These are phyloP conservation scores for Oreochromis tanganicae DNA, from an alignment of 2,113 vertebrate genomes.

Conservation along the genomic window DNA sequence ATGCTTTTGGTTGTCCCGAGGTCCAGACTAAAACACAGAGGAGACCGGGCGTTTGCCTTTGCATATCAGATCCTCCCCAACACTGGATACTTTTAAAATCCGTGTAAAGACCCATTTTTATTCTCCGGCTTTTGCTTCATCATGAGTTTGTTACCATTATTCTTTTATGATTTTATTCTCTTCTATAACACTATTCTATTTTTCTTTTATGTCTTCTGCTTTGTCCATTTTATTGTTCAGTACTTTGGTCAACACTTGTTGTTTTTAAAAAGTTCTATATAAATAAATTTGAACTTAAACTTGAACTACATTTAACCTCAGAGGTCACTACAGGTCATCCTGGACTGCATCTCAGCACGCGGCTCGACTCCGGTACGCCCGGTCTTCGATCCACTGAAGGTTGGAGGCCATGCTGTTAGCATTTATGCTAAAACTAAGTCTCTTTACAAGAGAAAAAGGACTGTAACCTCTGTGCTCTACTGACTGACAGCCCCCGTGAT, in stretches of 20 bases:
- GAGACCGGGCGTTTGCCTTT: rapidly evolving
- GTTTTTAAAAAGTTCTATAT: not conserved
- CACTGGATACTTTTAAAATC: not conserved
- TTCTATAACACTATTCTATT: not conserved
- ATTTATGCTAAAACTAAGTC: not conserved
- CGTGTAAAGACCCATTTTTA: not conserved
- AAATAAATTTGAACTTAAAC: rapidly evolving
- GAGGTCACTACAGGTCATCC: slow-evolving; percentile 37
- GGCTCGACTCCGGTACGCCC: slow-evolving; percentile 4
- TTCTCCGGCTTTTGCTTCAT: not conserved
- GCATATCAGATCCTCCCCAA: not conserved
- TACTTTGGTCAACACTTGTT: not conserved
- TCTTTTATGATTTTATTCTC: not conserved
- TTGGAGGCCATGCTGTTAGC: not conserved
- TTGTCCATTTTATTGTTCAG: not conserved
- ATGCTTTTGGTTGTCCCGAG: not conserved
- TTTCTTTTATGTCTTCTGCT: not conserved
- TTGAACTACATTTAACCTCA: not conserved
- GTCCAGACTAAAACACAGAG: not conserved
- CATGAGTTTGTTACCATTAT: rapidly evolving
- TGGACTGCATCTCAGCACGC: slow-evolving; percentile 30
- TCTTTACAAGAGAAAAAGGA: not conserved
- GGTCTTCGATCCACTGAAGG: slow-evolving; percentile 42
- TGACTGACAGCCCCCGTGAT: slow-evolving; percentile 22
- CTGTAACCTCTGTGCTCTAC: not conserved